Evolutionary conservation across 2,113 vertebrate genomes (phyloP).

Genomic region (Jaculus jaculus): DNA sequence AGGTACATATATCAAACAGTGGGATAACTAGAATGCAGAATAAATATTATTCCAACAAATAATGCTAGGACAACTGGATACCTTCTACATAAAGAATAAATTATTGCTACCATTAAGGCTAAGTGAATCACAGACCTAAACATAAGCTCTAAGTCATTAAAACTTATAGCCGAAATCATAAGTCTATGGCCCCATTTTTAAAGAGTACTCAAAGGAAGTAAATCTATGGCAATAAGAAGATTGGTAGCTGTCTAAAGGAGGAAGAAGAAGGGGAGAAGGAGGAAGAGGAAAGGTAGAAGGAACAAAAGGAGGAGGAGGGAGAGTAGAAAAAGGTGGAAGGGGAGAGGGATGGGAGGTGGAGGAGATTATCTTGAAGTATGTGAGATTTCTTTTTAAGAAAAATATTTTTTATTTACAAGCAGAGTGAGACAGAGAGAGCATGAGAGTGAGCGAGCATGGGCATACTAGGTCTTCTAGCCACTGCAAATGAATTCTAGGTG

Average conservation of each 20-base stretch:
- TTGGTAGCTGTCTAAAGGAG: background rate
- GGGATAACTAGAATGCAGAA: background rate
- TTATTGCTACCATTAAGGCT: background rate
- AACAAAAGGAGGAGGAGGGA: too few relatives aligned
- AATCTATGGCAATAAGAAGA: background rate
- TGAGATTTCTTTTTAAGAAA: too few relatives aligned
- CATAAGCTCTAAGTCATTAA: background rate
- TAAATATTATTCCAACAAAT: background rate
- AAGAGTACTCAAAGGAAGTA: background rate
- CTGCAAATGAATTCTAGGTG: too few relatives aligned
- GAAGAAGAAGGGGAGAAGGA: background rate
- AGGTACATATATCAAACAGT: background rate
- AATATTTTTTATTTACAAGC: too few relatives aligned
- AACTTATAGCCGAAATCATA: background rate
- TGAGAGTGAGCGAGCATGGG: too few relatives aligned
- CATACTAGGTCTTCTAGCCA: too few relatives aligned
- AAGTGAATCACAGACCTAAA: background rate
- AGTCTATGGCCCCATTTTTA: background rate
- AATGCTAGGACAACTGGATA: background rate
- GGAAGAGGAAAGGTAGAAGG: too few relatives aligned
- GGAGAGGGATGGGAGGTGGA: too few relatives aligned
- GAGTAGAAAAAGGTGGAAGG: too few relatives aligned
- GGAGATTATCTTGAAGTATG: too few relatives aligned
- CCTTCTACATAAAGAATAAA: background rate
- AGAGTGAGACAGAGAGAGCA: too few relatives aligned